A percentile compares a stretch with the other conserved stretches of the same genome.
Evolutionary conservation across 1,140 invertebrate genomes (phyloP).

Genomic region (Coboldia fuscipes): DNA sequence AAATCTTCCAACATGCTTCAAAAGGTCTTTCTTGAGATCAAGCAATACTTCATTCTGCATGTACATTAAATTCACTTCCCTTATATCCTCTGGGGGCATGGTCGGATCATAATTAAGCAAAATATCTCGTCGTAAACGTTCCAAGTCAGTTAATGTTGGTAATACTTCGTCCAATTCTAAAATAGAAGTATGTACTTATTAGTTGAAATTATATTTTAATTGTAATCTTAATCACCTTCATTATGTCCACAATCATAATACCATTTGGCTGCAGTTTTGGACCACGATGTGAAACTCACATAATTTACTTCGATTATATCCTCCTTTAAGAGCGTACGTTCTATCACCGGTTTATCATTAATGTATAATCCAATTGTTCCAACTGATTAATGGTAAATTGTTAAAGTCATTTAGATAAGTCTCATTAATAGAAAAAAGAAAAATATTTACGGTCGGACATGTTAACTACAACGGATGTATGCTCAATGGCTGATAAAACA

Average conservation of each 20-base stretch:
- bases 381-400: not conserved
- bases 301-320: not conserved
- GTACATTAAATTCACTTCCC: not conserved
- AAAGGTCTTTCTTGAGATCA: not conserved
- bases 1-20: not conserved
- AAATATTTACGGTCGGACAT: not conserved
- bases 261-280: not conserved
- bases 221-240: not conserved
- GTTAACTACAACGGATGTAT: not conserved
- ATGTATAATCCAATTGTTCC: not conserved
- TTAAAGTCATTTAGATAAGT: not conserved
- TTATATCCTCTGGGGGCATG: not conserved
- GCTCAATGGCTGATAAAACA: not conserved
- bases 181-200: not conserved
- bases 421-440: too few relatives aligned
- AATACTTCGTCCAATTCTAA: not conserved
- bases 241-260: constrained; percentile 1
- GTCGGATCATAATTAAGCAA: not conserved
- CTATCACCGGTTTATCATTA: not conserved
- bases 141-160: not conserved
- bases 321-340: too few relatives aligned
- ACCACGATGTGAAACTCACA: not conserved
- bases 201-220: not conserved
- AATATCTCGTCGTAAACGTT: not conserved
- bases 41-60: not conserved